Conservation (phyloP, 2,888 invertebrate species). For the Tuta absoluta region DNA sequence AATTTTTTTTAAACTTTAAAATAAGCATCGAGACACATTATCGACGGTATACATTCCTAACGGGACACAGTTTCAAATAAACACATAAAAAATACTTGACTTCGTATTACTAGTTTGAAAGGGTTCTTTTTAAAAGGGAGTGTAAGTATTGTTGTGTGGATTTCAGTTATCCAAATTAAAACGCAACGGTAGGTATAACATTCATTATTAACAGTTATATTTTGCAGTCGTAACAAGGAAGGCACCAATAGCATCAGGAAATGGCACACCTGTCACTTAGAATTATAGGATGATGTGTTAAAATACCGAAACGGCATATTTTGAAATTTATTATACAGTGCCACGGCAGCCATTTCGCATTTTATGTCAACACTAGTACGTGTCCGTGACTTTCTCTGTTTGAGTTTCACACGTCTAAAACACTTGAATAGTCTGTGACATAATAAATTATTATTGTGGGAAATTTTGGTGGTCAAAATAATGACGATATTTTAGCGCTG, state of each 20-base stretch:
- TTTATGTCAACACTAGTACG: constrained; percentile 15
- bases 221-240: neutral
- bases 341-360: constrained; percentile 6
- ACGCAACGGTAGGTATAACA: too few relatives aligned
- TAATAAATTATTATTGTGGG: constrained; percentile 25
- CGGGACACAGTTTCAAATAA: too few relatives aligned
- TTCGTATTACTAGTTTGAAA: too few relatives aligned
- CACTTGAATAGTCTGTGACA: constrained; percentile 32
- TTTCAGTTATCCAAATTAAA: too few relatives aligned
- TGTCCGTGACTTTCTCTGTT: constrained; percentile 23
- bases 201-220: too few relatives aligned
- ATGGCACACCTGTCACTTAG: neutral
- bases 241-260: neutral
- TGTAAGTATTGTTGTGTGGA: too few relatives aligned
- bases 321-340: neutral
- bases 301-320: neutral
- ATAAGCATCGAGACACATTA: too few relatives aligned
- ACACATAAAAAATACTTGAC: too few relatives aligned
- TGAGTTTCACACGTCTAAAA: constrained; percentile 22
- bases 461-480: neutral
- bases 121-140: too few relatives aligned
- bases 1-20: too few relatives aligned
- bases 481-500: neutral
- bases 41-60: too few relatives aligned
- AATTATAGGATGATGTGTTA: neutral